Evolutionary conservation across 2,888 invertebrate species (phyloP).

Genomic region (Pandemis cinnamomeana): DNA sequence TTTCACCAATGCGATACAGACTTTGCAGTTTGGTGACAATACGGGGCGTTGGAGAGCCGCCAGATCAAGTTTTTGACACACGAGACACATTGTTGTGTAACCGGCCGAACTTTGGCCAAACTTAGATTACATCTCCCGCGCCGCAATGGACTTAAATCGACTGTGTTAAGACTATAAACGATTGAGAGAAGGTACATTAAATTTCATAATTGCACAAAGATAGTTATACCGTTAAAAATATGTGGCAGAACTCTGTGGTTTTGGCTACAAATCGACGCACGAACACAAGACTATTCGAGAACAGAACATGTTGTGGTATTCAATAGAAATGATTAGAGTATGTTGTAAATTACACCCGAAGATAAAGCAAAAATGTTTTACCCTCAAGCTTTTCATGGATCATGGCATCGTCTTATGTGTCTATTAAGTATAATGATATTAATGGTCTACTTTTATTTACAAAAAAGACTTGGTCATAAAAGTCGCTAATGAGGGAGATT

Average conservation of each 20-base stretch:
- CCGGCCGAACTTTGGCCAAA: constrained; percentile 2
- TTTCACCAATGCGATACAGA: background rate
- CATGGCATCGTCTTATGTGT: background rate
- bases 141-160: background rate
- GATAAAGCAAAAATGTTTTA: too few species aligned
- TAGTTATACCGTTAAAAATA: background rate
- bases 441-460: constrained; percentile 3
- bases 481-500: constrained; percentile 34
- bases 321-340: too few species aligned
- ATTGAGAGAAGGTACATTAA: background rate
- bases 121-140: constrained; percentile 8
- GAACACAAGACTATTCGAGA: too few species aligned
- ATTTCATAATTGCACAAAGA: background rate
- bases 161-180: background rate
- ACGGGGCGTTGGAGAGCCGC: constrained; percentile 1
- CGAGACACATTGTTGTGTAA: constrained; percentile 14
- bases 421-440: background rate
- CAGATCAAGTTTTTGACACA: constrained; percentile 22
- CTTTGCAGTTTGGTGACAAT: background rate
- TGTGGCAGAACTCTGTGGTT: too few species aligned
- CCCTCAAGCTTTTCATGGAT: too few species aligned
- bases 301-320: too few species aligned
- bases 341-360: too few species aligned
- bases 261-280: too few species aligned
- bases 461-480: constrained; percentile 34